These are phyloP conservation scores for Heterodera filipjevi DNA, from an alignment of 2,888 invertebrate species.

Conservation along the genomic window DNA sequence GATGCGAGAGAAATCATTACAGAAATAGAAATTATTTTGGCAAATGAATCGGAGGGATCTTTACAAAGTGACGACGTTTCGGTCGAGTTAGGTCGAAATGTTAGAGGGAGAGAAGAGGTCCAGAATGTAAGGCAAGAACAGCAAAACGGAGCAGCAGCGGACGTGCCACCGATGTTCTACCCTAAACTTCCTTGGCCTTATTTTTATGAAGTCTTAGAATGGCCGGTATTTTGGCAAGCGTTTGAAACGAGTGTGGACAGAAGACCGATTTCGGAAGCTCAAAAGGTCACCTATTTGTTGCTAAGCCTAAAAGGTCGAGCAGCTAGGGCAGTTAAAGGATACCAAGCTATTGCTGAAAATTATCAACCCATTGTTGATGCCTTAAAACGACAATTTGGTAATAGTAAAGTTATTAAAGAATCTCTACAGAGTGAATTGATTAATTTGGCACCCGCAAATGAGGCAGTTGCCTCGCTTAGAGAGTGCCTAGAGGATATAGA, in stretches of 20 bases:
- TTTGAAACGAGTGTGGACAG: neutral
- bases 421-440: neutral
- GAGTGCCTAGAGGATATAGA: neutral
- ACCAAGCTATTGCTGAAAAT: neutral
- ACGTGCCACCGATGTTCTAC: too few species aligned
- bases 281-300: constrained; percentile 7
- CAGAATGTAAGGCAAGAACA: too few species aligned
- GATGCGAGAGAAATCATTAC: too few species aligned
- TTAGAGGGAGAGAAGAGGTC: too few species aligned
- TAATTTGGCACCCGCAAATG: neutral
- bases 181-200: too few species aligned
- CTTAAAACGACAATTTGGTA: neutral
- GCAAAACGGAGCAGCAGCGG: too few species aligned
- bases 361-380: neutral
- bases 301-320: constrained; percentile 4
- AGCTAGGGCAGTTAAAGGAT: neutral
- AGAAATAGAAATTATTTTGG: too few species aligned
- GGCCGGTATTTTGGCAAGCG: constrained; percentile 20
- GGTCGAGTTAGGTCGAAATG: too few species aligned
- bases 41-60: too few species aligned
- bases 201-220: too few species aligned
- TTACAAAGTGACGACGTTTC: too few species aligned
- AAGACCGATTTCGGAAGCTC: neutral
- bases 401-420: neutral
- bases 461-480: neutral